Evolutionary conservation across 2,888 invertebrate genomes (phyloP), one percentile per base, ranked within the genome.

Genomic region (Augochlorella aurata): DNA sequence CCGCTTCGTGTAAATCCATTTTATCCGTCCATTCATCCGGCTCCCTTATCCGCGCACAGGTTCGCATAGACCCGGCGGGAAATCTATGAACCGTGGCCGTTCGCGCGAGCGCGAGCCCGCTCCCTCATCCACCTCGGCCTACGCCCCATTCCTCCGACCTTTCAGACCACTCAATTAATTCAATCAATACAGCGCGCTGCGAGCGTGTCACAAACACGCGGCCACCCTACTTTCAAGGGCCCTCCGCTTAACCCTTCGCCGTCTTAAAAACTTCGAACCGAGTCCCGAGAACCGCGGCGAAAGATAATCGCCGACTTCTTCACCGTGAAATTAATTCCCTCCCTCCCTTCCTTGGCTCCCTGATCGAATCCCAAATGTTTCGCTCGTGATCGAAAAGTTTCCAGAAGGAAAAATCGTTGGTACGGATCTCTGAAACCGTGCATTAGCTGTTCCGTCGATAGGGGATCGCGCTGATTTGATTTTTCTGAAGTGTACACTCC

Each of bases 151-250:
- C 77, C 66, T 76, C 54, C 69, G 68, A 70, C 45, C 72, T 74
- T 71, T 74, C 72, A 50, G 66, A 77, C 72, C 71, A 79, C 88
- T 87, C 85, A 86, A 87, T 87, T 88, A 88, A 88, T 88, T 81
- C 88, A 63, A 84, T 88, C 82, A 72, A 80, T 83, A 85, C 80
- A 29, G 73, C 76, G 65, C 67, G 63, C 69, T 68, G 54, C 67
- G 61, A 75, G 50, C 83, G 71, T 87, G 87, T 88, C 88, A 85
- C 83, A 49, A 77, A 81, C 87, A 87, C 80, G 79, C 85, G 63
- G 65, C 44, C 66, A 52, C 71, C 78, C 52, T 38, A 38, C 38
- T 79, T 74, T 77, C 70, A 70, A 84, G 75, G 50, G 54, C 50
- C 52, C 49, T 65, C 73, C n/a, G 45, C 47, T 18, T 70, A 74